Evolutionary conservation across 2,888 invertebrate species (phyloP), one percentile per base, ranked within the genome.

Genomic region (Coelopa pilipes): DNA sequence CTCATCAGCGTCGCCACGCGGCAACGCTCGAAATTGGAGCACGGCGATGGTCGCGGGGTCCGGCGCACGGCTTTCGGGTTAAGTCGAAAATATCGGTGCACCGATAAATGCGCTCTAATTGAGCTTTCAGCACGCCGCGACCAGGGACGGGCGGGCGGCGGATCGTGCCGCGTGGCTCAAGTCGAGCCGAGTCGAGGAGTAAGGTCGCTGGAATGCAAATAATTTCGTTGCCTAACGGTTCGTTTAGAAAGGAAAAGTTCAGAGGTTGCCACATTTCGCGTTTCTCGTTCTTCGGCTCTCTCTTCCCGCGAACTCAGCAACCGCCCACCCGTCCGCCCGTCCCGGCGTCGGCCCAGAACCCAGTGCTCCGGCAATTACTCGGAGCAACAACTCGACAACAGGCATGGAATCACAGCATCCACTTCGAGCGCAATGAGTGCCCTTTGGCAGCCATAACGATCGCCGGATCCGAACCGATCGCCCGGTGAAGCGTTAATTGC

Each of bases 201-300:
- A 66, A 72, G 57, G 53, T 66, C 12, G 34, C 19, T 7, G 24
- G 15, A 47, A 66, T 66, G 66, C 57, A 72, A 72, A 72, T 72
- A 21, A 72, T 72, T 72, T 60, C 21, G 9, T 12, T 34, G 15
- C 24, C 21, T 19, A 66, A 57, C 59, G 59, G 17, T 59, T 59
- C 21, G 59, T 63, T 72, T 72, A 67, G 60, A 59, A 67, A 62
- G 60, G 67, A 72, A 68, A 67, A 66, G 66, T 46, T 72, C 55
- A 71, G 15, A 57, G 55, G 47, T 55, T 15, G 46, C 45, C 55
- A 68, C n/a, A 57, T 19, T 57, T n/a, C n/a, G 53, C 53, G 34
- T 34, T 34, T 34, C 7, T 7, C 34, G 7, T 34, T 53, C 15
- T 53, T 13, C 53, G 4, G 53, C 53, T 34, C 34, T 34, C 34